A percentile compares a stretch with the other conserved stretches of the same genome.
phyloP scores from a whole-genome alignment of 2,113 vertebrate species.

The Danio rerio region DNA sequence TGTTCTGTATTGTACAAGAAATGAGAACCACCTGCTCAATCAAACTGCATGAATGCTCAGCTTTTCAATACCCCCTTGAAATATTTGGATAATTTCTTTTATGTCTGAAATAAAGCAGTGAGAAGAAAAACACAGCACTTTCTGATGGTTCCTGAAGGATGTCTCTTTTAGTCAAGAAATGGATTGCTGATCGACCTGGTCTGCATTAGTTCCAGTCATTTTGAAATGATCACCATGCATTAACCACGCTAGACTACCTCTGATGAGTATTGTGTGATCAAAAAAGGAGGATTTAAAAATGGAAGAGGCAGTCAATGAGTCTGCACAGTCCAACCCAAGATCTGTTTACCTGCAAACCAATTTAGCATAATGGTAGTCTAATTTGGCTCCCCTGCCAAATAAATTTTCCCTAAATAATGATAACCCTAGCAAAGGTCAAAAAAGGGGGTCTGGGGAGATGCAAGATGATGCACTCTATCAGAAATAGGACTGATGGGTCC shows the following conservation, averaged over 20 bases:
- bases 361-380: background rate
- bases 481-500: conserved; percentile 51
- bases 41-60: conserved; percentile 56
- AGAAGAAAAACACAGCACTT: conserved; percentile 33
- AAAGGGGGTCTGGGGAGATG: background rate
- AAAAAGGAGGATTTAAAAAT: conserved; percentile 13
- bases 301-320: background rate
- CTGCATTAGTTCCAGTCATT: conserved; percentile 77
- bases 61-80: conserved; percentile 63
- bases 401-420: background rate
- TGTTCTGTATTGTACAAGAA: conserved; percentile 68
- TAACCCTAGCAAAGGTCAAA: background rate
- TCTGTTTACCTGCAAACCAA: conserved; percentile 29
- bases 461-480: conserved; percentile 9
- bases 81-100: conserved; percentile 70
- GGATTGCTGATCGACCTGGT: conserved; percentile 65
- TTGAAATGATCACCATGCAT: conserved; percentile 71
- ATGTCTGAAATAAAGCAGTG: conserved; percentile 61
- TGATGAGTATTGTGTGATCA: conserved; percentile 56
- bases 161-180: conserved; percentile 54
- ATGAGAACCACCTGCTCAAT: conserved; percentile 71
- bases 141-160: conserved; percentile 9
- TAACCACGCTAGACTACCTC: conserved; percentile 72
- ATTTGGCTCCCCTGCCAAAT: too few species aligned
- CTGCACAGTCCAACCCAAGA: background rate